These are phyloP conservation scores for Chaetophractus vellerosus DNA, from an alignment of 2,797 vertebrate genomes.

Conservation along the genomic window DNA sequence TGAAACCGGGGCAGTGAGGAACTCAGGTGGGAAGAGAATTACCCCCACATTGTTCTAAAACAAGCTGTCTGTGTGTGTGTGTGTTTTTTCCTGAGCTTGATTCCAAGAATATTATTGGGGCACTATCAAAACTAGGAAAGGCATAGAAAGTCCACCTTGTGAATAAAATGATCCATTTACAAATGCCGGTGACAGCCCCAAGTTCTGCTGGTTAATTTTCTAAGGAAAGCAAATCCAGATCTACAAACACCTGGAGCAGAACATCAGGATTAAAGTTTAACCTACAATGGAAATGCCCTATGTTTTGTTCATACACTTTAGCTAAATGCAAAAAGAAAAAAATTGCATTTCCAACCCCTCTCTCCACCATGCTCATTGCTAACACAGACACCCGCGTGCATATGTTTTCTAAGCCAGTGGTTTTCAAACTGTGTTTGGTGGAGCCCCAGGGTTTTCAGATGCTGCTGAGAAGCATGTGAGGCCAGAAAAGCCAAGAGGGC, in stretches of 20 bases:
- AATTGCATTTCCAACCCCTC: not conserved
- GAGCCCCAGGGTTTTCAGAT: not conserved
- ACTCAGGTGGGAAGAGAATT: not conserved
- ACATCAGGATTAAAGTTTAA: not conserved
- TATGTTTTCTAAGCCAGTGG: not conserved
- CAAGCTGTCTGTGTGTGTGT: not conserved
- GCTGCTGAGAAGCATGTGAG: not conserved
- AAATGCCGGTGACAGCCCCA: not conserved
- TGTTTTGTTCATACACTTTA: not conserved
- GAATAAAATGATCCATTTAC: not conserved
- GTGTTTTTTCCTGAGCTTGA: not conserved
- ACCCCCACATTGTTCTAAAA: not conserved
- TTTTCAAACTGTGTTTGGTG: not conserved
- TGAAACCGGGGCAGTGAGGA: not conserved
- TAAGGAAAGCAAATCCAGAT: slow-evolving; percentile 16
- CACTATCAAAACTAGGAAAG: not conserved
- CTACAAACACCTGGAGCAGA: not conserved
- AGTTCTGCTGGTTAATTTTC: not conserved
- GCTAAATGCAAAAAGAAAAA: not conserved
- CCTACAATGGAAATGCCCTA: not conserved
- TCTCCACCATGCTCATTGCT: not conserved
- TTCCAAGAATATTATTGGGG: not conserved
- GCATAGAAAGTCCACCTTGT: not conserved
- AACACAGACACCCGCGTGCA: not conserved
- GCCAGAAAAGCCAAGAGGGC: rapidly evolving